Evolutionary conservation across 2,888 invertebrate species (phyloP).

Genomic region (Luffia ferchaultella): DNA sequence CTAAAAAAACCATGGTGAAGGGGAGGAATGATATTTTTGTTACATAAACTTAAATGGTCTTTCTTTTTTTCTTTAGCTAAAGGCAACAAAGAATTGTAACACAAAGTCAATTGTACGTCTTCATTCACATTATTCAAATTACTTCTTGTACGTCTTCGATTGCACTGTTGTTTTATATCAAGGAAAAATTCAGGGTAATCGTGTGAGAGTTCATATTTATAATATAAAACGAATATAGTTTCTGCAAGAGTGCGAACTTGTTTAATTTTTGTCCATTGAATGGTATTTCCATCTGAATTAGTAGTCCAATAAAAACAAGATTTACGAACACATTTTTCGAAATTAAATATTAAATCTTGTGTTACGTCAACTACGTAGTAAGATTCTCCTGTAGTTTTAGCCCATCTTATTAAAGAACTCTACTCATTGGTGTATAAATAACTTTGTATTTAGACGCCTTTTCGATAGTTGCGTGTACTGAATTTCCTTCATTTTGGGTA

Average conservation of each 20-base stretch:
- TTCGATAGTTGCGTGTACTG: background rate
- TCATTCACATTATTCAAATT: background rate
- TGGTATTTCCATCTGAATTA: background rate
- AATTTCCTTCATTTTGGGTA: background rate
- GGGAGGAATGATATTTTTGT: background rate
- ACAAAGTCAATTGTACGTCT: background rate
- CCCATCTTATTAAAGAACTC: background rate
- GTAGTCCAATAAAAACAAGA: background rate
- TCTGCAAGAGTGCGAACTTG: background rate
- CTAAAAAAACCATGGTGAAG: background rate
- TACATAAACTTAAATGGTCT: background rate
- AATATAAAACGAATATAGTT: background rate
- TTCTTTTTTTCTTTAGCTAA: background rate
- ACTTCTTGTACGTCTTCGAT: background rate
- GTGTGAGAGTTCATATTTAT: background rate
- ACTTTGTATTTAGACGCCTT: background rate
- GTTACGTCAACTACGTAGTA: background rate
- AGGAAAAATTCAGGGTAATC: background rate
- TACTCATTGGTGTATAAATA: background rate
- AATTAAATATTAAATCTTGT: background rate
- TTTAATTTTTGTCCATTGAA: background rate
- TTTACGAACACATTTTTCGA: background rate
- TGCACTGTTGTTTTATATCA: background rate
- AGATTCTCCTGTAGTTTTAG: background rate
- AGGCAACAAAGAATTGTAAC: background rate